Evolutionary conservation across 2,888 invertebrate species (phyloP).

Genomic region (Caenorhabditis imperialis): DNA sequence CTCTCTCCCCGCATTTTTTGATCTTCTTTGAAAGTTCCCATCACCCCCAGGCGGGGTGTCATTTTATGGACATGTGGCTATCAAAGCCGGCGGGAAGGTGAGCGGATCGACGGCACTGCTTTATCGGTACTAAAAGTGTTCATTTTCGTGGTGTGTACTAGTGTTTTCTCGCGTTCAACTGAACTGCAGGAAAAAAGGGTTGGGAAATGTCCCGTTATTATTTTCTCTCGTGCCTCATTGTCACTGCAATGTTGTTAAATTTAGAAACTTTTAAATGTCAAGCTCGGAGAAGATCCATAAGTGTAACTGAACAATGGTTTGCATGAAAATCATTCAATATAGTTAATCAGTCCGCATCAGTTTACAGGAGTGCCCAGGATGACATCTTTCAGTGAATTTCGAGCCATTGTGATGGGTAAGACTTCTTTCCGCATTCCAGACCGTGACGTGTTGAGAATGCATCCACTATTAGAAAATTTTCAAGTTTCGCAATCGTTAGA

Average conservation of each 20-base stretch:
- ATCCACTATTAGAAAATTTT: too few species aligned
- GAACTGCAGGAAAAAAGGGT: slow-evolving; percentile 14
- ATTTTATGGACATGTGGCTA: slow-evolving; percentile 20
- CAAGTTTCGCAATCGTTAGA: too few species aligned
- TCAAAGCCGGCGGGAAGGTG: slow-evolving; percentile 18
- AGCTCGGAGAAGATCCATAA: too few species aligned
- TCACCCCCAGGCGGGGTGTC: slow-evolving; percentile 3
- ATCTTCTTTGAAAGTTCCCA: neutral
- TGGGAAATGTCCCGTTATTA: slow-evolving; percentile 10
- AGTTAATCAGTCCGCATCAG: too few species aligned
- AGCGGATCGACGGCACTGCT: slow-evolving; percentile 16
- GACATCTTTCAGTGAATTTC: too few species aligned
- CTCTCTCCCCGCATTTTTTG: neutral
- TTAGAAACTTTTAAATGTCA: slow-evolving; percentile 1
- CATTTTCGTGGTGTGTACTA: slow-evolving; percentile 31
- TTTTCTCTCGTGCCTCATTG: slow-evolving; percentile 18
- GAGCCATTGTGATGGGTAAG: too few species aligned
- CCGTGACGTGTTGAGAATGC: too few species aligned
- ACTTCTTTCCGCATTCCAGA: too few species aligned
- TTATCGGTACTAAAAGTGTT: slow-evolving; percentile 50
- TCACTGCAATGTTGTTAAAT: slow-evolving; percentile 17
- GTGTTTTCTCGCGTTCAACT: slow-evolving; percentile 35
- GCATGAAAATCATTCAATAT: too few species aligned
- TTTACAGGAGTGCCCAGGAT: too few species aligned
- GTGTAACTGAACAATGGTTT: too few species aligned